Base-by-base conservation (phyloP, 2,113 vertebrate species). In the Zosterops lateralis region DNA sequence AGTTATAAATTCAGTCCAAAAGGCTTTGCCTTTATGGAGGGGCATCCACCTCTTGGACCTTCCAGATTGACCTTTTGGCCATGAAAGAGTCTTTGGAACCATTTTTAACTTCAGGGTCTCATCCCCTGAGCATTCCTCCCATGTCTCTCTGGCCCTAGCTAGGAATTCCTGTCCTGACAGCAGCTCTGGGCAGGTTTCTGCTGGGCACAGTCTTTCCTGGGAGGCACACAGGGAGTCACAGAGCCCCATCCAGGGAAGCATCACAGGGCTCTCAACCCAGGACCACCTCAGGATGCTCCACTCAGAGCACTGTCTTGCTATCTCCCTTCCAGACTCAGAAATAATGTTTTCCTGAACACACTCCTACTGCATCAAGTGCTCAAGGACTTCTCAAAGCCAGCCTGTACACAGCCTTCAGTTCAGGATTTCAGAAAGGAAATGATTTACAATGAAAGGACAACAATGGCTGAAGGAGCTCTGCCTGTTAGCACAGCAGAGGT, bases 31-130 rank as follows among this genome's bases (percentile, higher is more conserved):
- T 77, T 62, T 81, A 58, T 78, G n/a, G 44, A 78, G 22, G 25
- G 10, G 14, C 6, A 2, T 19, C 44, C 34, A 40, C 2, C 0
- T 0, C 65, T 56, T 11, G 7, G 36, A 21, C 48, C 54, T 84
- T 89, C 45, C 71, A 79, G 57, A 11, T 8, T 32, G 56, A 34
- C 7, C 28, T 89, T 47, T 36, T 38, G 29, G 34, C 57, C 45
- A 34, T 29, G 22, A 51, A 12, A 81, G n/a, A 25, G 42, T 28
- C 31, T 81, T 62, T 58, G 34, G 29, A 85, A 64, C 7, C 12
- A 40, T 87, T 87, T 72, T 57, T 61, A 25, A 62, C 47, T 38
- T 40, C 2, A 2, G 17, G 6, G 14, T 56, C 24, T 83, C 26
- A 40, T 56, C 29, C 70, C 13, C 42, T 57, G 31, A 81, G 31